A percentile compares a stretch with the other conserved stretches of the same genome.
Evolutionary conservation across 2,888 invertebrate genomes (phyloP).

Genomic region (Nomada fabriciana): DNA sequence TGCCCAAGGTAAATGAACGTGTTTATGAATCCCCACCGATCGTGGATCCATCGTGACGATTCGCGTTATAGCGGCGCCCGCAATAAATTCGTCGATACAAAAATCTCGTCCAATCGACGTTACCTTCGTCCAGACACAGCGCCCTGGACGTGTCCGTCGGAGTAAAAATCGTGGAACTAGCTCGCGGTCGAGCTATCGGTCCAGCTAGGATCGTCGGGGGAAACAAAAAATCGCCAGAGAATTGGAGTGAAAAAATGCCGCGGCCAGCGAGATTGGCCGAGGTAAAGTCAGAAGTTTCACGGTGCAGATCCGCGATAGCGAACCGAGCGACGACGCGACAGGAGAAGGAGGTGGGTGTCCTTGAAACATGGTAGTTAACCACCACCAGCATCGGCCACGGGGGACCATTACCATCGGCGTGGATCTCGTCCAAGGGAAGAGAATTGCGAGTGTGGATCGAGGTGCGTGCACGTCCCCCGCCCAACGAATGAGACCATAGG

Average conservation of each 20-base stretch:
- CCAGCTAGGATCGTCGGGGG: too few species aligned
- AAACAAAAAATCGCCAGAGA: constrained; percentile 2
- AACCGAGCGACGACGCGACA: constrained; percentile 49
- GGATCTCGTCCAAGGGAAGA: constrained; percentile 53
- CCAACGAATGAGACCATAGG: constrained; percentile 15
- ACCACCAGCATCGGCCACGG: constrained; percentile 71
- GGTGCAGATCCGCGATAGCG: constrained; percentile 69
- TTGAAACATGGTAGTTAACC: constrained; percentile 79
- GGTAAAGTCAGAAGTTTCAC: constrained; percentile 57
- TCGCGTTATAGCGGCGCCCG: neutral
- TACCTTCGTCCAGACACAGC: neutral
- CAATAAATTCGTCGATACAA: constrained; percentile 36
- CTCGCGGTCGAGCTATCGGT: constrained; percentile 1
- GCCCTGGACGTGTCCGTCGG: neutral
- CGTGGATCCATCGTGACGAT: neutral
- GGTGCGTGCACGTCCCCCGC: constrained; percentile 51
- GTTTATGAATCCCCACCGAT: neutral
- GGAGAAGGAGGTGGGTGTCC: constrained; percentile 75
- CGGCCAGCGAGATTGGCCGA: constrained; percentile 29
- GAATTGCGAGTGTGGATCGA: constrained; percentile 18
- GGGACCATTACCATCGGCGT: constrained; percentile 71
- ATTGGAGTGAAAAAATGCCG: neutral
- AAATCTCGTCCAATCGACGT: constrained; percentile 47
- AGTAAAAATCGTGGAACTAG: constrained; percentile 57
- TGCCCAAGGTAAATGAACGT: neutral